Evolutionary conservation across 2,888 invertebrate species (phyloP).

Genomic region (Celastrina argiolus): DNA sequence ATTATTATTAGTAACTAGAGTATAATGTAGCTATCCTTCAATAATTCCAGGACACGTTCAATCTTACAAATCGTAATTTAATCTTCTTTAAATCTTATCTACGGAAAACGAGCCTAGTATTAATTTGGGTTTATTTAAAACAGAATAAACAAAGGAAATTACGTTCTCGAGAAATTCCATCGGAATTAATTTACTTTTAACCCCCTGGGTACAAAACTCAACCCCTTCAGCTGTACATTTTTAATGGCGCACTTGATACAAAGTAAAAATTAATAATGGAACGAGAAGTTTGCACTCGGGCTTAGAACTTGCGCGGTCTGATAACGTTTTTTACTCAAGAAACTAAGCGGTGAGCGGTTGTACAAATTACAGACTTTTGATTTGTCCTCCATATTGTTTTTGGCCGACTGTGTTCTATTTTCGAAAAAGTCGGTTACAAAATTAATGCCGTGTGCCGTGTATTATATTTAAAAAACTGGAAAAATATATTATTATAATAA

Average conservation of each 20-base stretch:
- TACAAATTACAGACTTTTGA: no score
- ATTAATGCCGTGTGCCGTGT: no score
- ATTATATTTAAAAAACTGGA: no score
- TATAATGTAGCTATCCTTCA: no score
- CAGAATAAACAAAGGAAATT: slow-evolving; percentile 6
- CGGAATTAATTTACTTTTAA: slow-evolving; percentile 9
- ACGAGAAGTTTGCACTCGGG: background rate
- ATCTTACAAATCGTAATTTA: background rate
- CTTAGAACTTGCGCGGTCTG: background rate
- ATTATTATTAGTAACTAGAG: no score
- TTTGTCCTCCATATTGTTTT: no score
- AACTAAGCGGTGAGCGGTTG: background rate
- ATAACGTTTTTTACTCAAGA: background rate
- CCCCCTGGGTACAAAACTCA: background rate
- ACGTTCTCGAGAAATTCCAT: slow-evolving; percentile 3
- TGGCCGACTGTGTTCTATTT: no score
- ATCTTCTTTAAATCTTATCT: background rate
- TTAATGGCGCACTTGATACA: slow-evolving; percentile 11
- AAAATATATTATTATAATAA: no score
- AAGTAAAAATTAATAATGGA: slow-evolving; percentile 8
- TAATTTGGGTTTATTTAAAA: background rate
- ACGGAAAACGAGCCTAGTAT: background rate
- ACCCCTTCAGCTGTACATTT: slow-evolving; percentile 8
- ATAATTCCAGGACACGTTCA: no score
- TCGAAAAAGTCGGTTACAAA: no score